Conservation (phyloP, 2,888 invertebrate species). For the Baccha elongata region DNA sequence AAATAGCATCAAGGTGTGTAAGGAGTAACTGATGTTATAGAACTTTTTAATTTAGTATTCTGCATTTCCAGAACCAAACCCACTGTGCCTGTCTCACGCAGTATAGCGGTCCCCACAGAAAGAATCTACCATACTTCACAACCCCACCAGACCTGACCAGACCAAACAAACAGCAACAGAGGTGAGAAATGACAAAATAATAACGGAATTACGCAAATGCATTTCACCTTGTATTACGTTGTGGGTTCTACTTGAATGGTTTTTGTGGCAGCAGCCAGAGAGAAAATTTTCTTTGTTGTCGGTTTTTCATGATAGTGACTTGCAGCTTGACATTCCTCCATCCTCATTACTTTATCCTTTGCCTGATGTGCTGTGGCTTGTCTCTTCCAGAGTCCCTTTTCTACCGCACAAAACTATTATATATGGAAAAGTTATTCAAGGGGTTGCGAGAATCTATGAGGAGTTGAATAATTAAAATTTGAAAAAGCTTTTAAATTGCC, state of each 20-base stretch:
- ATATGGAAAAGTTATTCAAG: neutral
- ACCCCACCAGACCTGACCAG: neutral
- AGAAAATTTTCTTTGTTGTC: constrained; percentile 62
- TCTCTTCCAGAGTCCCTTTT: neutral
- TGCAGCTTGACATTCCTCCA: constrained; percentile 53
- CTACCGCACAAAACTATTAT: neutral
- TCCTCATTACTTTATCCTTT: neutral
- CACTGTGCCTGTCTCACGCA: constrained; percentile 38
- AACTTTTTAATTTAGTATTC: neutral
- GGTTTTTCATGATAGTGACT: constrained; percentile 61
- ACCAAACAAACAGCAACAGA: constrained; percentile 53
- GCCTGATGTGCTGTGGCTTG: neutral
- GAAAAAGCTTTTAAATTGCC: constrained; percentile 38
- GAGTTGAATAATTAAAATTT: constrained; percentile 52
- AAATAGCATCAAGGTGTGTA: neutral
- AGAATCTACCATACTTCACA: constrained; percentile 8
- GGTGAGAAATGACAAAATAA: constrained; percentile 70
- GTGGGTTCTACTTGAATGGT: constrained; percentile 67
- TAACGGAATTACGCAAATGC: constrained; percentile 68
- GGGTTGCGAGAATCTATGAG: neutral
- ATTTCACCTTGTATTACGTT: constrained; percentile 66
- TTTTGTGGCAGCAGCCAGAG: constrained; percentile 61
- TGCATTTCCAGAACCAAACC: neutral
- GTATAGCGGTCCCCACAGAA: constrained; percentile 15
- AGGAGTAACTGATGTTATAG: constrained; percentile 3